Evolutionary conservation across 2,113 vertebrate genomes (phyloP), one percentile per base, ranked within the genome.

Genomic region (Numida meleagris): DNA sequence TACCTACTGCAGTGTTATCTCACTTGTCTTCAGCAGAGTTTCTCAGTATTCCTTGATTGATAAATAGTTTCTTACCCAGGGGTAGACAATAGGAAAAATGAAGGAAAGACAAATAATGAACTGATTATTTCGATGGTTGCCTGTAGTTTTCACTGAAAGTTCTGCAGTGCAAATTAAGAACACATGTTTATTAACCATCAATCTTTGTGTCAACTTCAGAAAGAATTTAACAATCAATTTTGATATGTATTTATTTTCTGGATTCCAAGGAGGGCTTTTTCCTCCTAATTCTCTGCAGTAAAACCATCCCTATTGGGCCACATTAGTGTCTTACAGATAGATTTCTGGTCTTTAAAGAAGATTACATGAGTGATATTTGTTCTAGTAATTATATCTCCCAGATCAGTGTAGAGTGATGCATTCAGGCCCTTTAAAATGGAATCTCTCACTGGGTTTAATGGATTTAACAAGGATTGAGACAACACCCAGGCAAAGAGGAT

Each of bases 121-220:
- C 83, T 81, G 68, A 77, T 90, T 93, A 42, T 80, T 83, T 88
- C 25, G n/a, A 94, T 68, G 76, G 46, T 33, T 95, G 85, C 51
- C 76, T 90, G 70, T 23, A 75, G 68, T 67, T 91, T 62, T 23
- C 65, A 33, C 2, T 68, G 76, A 75, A 86, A 50, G 25, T 68
- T 95, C 68, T 93, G 76, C 91, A 94, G 91, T 86, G 85, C 61
- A 86, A 88, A 95, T 81, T 17, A 86, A 42, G 88, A 84, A 81
- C 76, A 92, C 15, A n/a, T 77, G 88, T 86, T 95, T 81, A 95
- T 88, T 91, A 94, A 63, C 46, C 62, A 83, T 91, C 91, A 91
- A 29, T 95, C 85, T 93, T 81, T 33, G 61, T 92, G 93, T 83
- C 93, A 86, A 9, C 50, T 93, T 88, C 82, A 91, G 68, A 86